Evolutionary conservation across 2,888 invertebrate genomes (phyloP), one percentile per base, ranked within the genome.

Genomic region (Chymomyza fuscimana): DNA sequence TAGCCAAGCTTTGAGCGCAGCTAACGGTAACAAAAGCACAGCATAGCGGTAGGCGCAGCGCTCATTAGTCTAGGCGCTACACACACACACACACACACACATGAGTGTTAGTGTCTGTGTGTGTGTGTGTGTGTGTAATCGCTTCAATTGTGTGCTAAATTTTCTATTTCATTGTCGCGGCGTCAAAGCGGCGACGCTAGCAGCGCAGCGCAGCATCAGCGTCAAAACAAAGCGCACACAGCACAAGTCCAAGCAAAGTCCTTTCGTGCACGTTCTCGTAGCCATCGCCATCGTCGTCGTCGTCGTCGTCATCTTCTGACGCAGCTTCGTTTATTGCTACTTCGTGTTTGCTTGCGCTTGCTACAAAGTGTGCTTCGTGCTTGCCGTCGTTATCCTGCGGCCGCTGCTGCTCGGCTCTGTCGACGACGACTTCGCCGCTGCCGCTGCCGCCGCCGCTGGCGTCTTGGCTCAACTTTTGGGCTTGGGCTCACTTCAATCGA

Each of bases 61-160:
- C 61, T 61, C 61, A 61, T 61, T 16, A 54, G 19, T 19, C 4
- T 54, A 54, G 12, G 52, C 52, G 36, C 36, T 36, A 15, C 10
- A 59, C 59, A 25, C 15, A 40, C 32, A 32, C 32, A 40, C 19
- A 46, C 62, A 62, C 62, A 2, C n/a, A 32, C 5, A 3, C 2
- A 25, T 25, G 25, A 25, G 25, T 16, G 62, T 62, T 50, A 10
- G 62, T 62, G 40, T 3, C 2, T 25, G 32, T 4, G 7, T 15
- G 10, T 46, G 10, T 46, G 19, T 22, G 25, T 66, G 22, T 50
- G n/a, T 46, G 46, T 60, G 52, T 79, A 81, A 80, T 82, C 73
- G 77, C 78, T 81, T 82, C 79, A 83, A 87, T 86, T 87, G 85
- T 87, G 83, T 86, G 87, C 83, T 86, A 86, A 86, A 83, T 86